Evolutionary conservation across 1,140 invertebrate genomes (phyloP).

Genomic region (Pentalonia nigronervosa): DNA sequence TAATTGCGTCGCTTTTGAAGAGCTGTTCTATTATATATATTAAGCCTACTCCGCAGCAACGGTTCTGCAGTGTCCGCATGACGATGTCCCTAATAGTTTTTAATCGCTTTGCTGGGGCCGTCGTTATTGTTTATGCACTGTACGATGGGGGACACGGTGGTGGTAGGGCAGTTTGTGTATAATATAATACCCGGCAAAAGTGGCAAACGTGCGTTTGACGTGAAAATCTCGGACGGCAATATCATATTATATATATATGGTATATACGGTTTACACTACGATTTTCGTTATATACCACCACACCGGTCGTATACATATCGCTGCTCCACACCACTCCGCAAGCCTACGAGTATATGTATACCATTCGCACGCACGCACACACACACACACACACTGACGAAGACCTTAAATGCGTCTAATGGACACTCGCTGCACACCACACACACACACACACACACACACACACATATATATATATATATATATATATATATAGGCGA

Average conservation of each 20-base stretch:
- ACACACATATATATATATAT: not conserved
- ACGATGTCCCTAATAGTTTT: slow-evolving; percentile 43
- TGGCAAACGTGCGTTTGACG: slow-evolving; percentile 56
- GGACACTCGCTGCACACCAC: slow-evolving; percentile 32
- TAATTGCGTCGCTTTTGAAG: not conserved
- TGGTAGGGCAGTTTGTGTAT: not conserved
- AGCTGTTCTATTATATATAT: not conserved
- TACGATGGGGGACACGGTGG: too few species aligned
- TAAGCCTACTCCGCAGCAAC: not conserved
- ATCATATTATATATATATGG: not conserved
- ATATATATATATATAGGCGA: not conserved
- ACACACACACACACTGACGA: not conserved
- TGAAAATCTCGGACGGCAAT: slow-evolving; percentile 46
- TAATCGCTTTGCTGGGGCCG: slow-evolving; percentile 32
- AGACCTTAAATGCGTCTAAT: slow-evolving; percentile 54
- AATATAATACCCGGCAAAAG: slow-evolving; percentile 17
- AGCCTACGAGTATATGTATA: not conserved
- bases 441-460: too few species aligned
- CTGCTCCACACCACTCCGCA: slow-evolving; percentile 16
- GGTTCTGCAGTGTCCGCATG: not conserved
- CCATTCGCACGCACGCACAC: not conserved
- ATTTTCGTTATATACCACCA: not conserved
- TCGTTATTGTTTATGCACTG: slow-evolving; percentile 6
- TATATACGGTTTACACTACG: not conserved
- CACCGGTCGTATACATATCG: not conserved